These are phyloP conservation scores for Tridacna crocea DNA, from an alignment of 2,888 invertebrate species.

Conservation along the genomic window DNA sequence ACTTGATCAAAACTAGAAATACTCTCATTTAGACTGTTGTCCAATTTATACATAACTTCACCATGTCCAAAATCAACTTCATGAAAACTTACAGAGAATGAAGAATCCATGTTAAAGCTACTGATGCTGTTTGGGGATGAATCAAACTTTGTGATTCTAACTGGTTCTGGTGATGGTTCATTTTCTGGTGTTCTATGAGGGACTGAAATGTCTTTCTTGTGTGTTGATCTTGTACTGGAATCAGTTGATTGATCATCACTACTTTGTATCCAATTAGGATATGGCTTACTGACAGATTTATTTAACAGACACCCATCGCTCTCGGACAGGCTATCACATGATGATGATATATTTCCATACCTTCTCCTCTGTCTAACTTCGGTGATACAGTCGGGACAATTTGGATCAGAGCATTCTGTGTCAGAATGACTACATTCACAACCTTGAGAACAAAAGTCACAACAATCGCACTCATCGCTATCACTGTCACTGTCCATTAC, in stretches of 20 bases:
- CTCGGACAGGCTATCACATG: conserved; percentile 19
- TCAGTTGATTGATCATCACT: conserved; percentile 9
- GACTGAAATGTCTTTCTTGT: background rate
- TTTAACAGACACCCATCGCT: conserved; percentile 7
- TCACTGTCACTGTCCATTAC: conserved; percentile 13
- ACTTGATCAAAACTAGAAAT: background rate
- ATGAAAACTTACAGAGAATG: conserved; percentile 55
- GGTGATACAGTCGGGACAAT: conserved; percentile 38
- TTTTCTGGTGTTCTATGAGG: background rate
- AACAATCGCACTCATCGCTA: conserved; percentile 22
- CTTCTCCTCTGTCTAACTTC: conserved; percentile 1
- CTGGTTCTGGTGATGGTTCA: conserved; percentile 15
- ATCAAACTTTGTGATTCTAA: conserved; percentile 14
- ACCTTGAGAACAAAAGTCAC: conserved; percentile 28
- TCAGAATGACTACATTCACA: conserved; percentile 31
- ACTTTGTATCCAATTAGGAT: conserved; percentile 14
- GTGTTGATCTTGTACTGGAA: background rate
- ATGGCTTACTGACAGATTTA: conserved; percentile 1
- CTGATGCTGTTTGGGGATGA: conserved; percentile 22
- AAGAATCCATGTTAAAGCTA: conserved; percentile 27
- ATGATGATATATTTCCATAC: conserved; percentile 19
- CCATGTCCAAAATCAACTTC: conserved; percentile 57
- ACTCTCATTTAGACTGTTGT: conserved; percentile 20
- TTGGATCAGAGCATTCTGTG: conserved; percentile 32
- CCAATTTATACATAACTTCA: conserved; percentile 50